Conservation (phyloP, 2,113 vertebrate species). For the Nycticorax nycticorax region DNA sequence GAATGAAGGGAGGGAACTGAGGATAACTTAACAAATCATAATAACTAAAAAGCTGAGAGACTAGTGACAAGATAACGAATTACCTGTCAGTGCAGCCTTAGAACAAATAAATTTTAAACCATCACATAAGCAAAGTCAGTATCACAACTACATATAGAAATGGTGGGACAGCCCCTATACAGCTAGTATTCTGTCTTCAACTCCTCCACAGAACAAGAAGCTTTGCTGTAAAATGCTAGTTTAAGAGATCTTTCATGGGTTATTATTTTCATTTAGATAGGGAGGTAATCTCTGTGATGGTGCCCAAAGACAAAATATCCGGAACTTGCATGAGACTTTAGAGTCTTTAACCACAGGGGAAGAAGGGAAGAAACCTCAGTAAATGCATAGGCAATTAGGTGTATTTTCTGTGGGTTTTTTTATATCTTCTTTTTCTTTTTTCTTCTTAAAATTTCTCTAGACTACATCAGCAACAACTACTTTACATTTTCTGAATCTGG, state of each 20-base stretch:
- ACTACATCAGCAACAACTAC: neutral
- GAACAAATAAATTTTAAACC: neutral
- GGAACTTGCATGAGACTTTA: neutral
- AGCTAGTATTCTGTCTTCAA: neutral
- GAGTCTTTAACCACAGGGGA: neutral
- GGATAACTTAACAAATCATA: neutral
- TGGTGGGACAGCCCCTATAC: neutral
- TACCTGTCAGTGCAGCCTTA: neutral
- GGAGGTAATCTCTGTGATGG: neutral
- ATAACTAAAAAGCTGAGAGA: neutral
- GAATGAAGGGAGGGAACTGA: neutral
- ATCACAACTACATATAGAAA: neutral
- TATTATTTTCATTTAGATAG: neutral
- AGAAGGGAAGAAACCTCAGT: neutral
- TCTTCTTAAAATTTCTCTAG: neutral
- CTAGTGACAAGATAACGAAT: neutral
- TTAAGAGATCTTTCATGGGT: neutral
- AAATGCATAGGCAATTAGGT: neutral
- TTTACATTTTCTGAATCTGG: neutral
- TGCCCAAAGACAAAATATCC: neutral
- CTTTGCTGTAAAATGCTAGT: neutral
- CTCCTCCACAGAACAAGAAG: neutral
- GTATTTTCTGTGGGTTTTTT: neutral
- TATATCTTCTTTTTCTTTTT: neutral
- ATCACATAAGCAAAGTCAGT: neutral